These are phyloP conservation scores for Smutsia gigantea DNA, from an alignment of 2,797 vertebrate species.

Conservation along the genomic window DNA sequence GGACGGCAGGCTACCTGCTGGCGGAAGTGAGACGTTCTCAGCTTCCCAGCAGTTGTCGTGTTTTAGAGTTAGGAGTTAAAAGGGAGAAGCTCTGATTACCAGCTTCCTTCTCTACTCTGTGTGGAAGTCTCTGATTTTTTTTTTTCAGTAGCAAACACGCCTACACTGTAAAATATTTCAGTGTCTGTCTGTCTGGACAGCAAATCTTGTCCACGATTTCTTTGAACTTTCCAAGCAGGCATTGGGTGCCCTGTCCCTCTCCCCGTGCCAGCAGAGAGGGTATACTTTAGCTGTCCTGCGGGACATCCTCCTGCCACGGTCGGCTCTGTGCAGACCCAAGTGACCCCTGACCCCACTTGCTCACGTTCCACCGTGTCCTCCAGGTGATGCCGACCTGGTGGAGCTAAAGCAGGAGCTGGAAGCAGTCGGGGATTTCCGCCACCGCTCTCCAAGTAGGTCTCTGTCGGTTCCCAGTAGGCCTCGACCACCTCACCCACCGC, in stretches of 20 bases:
- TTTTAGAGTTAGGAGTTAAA: background rate
- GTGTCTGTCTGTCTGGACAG: background rate
- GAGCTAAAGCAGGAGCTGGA: conserved; percentile 84
- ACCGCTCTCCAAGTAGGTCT: conserved; percentile 85
- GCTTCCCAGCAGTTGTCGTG: rapidly evolving
- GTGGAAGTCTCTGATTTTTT: background rate
- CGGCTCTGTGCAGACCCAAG: background rate
- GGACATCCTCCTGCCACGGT: background rate
- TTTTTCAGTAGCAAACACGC: background rate
- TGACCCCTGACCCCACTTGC: background rate
- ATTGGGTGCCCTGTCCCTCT: background rate
- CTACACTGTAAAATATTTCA: rapidly evolving
- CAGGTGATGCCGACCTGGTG: conserved; percentile 84
- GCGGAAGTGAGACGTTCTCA: background rate
- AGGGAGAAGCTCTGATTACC: background rate
- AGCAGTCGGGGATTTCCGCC: conserved; percentile 74
- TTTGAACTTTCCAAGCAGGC: background rate
- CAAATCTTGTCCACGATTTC: background rate
- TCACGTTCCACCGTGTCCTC: conserved; percentile 18
- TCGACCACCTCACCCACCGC: conserved; percentile 85
- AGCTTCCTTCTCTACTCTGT: background rate
- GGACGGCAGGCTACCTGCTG: background rate
- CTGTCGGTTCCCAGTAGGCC: conserved; percentile 87
- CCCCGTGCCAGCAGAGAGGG: rapidly evolving
- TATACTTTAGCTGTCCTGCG: rapidly evolving